Base-by-base conservation (phyloP, 1,140 invertebrate species). In the Apis florea region DNA sequence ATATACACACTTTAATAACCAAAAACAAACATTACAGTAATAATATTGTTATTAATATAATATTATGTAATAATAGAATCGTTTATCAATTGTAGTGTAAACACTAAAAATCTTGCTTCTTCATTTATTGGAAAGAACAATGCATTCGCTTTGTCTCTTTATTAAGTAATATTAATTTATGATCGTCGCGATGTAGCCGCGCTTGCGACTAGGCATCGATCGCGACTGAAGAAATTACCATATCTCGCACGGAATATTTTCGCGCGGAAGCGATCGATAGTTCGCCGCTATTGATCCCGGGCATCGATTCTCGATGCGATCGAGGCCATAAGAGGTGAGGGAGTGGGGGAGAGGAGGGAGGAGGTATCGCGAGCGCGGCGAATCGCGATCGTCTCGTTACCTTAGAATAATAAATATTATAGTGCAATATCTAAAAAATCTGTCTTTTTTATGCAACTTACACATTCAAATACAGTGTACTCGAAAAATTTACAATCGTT, bases 1-100 rank as follows among this genome's bases (percentile, higher is more conserved):
- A 93, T 93, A 93, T 93, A 93, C 91, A 93, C 92, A 93, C 92
- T 93, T 93, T 93, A 93, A 93, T 93, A 93, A 93, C 89, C 90
- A 92, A 93, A 93, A 93, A 93, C 92, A 93, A 93, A 93, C 92
- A 92, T 93, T 93, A 93, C 92, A 93, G 91, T 93, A 93, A 93
- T 93, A 92, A 93, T 93, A 92, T 90, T 91, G 89, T 92, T 92
- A 92, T 92, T 92, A 92, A 90, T 92, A 90, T 90, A 91, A 92
- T 92, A 92, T 91, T 91, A 91, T 92, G 84, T 90, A 89, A 92
- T 92, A 90, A 91, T 93, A 92, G 90, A 92, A 92, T 91, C 88
- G 87, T 93, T 92, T 91, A 92, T 93, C 90, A 92, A 92, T 93
- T 83, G 91, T 93, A 93, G 89, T 92, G 91, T 92, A 93, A 93